Conservation (phyloP, 2,113 vertebrate genomes). For the Percopsis transmontana region DNA sequence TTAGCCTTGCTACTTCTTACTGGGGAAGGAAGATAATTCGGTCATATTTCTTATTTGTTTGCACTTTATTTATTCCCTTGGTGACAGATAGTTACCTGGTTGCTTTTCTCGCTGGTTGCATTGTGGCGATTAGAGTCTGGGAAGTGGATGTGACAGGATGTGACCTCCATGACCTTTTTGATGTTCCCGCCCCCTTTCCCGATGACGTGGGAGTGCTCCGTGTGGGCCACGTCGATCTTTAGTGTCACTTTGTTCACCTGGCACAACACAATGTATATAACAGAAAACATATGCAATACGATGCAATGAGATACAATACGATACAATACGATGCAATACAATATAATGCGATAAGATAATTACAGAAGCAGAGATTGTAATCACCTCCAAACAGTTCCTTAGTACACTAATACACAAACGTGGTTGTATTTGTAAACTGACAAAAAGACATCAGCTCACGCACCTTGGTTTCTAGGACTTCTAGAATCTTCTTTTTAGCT, state of each 20-base stretch:
- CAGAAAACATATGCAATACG: neutral
- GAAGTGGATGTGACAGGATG: constrained; percentile 83
- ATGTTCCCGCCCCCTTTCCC: constrained; percentile 84
- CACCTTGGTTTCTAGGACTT: constrained; percentile 80
- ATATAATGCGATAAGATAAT: neutral
- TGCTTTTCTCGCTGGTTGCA: constrained; percentile 78
- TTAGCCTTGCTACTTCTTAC: neutral
- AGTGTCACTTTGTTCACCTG: constrained; percentile 83
- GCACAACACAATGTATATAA: neutral
- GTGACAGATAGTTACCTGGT: constrained; percentile 68
- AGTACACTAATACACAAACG: too few species aligned
- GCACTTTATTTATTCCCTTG: too few species aligned
- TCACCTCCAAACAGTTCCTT: too few species aligned
- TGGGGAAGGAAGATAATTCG: neutral
- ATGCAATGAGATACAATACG: neutral
- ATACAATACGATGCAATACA: neutral
- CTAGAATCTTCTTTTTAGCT: constrained; percentile 79
- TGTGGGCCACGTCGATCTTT: constrained; percentile 82
- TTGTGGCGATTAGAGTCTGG: constrained; percentile 82
- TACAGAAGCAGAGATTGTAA: too few species aligned
- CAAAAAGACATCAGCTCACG: neutral
- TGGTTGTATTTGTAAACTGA: neutral
- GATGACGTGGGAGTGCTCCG: constrained; percentile 82
- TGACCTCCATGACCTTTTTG: constrained; percentile 83
- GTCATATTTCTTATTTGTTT: neutral